Conservation (phyloP, 2,797 vertebrate genomes). For the Cottoperca gobio region DNA sequence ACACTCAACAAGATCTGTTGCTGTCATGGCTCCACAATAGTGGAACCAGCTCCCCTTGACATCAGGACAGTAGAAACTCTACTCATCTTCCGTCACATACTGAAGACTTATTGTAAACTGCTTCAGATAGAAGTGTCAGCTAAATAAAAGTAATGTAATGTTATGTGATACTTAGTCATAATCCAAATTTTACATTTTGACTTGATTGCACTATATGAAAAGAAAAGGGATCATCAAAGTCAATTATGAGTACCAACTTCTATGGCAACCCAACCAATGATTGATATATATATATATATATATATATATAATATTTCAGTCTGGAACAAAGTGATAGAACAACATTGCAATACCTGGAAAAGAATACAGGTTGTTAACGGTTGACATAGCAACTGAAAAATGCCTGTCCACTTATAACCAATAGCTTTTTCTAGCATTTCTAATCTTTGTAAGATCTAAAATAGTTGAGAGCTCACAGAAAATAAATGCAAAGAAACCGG, state of each 20-base stretch:
- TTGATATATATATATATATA: no score
- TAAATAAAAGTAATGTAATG: not conserved
- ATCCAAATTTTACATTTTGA: not conserved
- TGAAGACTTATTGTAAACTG: no score
- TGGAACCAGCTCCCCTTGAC: not conserved
- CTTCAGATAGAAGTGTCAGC: not conserved
- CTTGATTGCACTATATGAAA: not conserved
- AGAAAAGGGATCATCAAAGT: not conserved
- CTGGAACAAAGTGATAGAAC: not conserved
- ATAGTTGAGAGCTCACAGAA: not conserved
- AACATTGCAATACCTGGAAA: not conserved
- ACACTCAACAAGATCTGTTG: not conserved
- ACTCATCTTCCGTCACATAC: no score
- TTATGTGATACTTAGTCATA: not conserved
- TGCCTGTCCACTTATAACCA: not conserved
- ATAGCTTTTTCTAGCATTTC: not conserved
- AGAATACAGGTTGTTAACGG: constrained; percentile 1
- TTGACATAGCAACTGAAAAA: not conserved
- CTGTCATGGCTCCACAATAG: not conserved
- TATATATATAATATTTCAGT: not conserved
- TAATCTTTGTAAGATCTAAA: not conserved
- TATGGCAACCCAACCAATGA: not conserved
- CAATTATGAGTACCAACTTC: not conserved
- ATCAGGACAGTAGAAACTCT: not conserved
- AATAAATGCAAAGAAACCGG: not conserved